Conservation (phyloP, 2,797 vertebrate species). For the Sitta carolinensis region DNA sequence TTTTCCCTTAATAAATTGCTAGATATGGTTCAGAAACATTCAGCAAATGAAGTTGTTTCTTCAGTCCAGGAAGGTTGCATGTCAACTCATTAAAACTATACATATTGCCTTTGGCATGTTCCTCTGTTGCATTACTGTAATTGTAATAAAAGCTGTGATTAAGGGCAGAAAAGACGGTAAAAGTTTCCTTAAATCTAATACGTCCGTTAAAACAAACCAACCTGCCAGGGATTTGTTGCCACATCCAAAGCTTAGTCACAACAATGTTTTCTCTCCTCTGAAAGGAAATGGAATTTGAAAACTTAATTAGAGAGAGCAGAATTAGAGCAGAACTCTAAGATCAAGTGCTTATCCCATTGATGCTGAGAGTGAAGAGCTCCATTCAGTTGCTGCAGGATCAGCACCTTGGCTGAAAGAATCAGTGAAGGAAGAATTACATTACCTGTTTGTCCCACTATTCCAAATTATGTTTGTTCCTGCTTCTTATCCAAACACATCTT, state of each 20-base stretch:
- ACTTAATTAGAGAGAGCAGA: slow-evolving; percentile 46
- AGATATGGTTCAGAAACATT: slow-evolving; percentile 21
- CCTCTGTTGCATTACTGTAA: slow-evolving; percentile 59
- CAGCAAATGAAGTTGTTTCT: slow-evolving; percentile 48
- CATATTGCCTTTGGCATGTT: slow-evolving; percentile 67
- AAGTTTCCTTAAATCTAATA: slow-evolving; percentile 70
- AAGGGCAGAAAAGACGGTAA: slow-evolving; percentile 68
- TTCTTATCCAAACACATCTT: slow-evolving; percentile 39
- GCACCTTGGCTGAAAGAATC: background rate
- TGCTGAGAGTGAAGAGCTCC: slow-evolving; percentile 1
- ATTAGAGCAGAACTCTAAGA: slow-evolving; percentile 46
- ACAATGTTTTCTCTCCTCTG: slow-evolving; percentile 70
- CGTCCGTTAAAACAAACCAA: slow-evolving; percentile 65
- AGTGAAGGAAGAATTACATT: background rate
- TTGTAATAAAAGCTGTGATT: slow-evolving; percentile 68
- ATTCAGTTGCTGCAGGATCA: background rate
- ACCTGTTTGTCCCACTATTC: background rate
- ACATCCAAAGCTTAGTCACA: slow-evolving; percentile 73
- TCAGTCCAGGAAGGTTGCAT: slow-evolving; percentile 45
- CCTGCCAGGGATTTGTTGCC: slow-evolving; percentile 72
- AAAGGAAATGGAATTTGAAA: slow-evolving; percentile 72
- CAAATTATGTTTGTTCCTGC: slow-evolving; percentile 31
- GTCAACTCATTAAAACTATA: slow-evolving; percentile 68
- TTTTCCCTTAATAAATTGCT: slow-evolving; percentile 22
- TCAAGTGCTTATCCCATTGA: background rate